Base-by-base conservation (phyloP, 2,797 vertebrate species). In the Emydoidea blandingii region DNA sequence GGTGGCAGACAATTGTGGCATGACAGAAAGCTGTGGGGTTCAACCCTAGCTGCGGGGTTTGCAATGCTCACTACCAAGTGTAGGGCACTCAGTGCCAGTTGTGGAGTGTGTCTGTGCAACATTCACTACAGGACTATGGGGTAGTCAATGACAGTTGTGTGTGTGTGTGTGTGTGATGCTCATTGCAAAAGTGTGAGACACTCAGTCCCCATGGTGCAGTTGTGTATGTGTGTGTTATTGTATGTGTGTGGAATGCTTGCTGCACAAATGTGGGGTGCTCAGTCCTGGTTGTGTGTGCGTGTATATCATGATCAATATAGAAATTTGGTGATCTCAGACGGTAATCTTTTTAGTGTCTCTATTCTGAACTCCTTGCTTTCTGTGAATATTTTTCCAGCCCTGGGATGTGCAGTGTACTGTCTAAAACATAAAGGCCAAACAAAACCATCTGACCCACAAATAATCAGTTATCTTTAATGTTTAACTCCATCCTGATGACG, bases 1-100 rank as follows among this genome's bases (percentile, higher is more conserved):
- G 72, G 25, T 76, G 41, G 74, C 47, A 31, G 27, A 49, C 41
- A 49, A 8, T 27, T 49, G 74, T 49, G 74, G 25, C 74, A 31
- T 8, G 19, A n/a, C 11, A 25, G 25, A 49, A 78, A 14, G 74
- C 7, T 14, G 19, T 54, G 29, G 50, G 44, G n/a, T 57, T 47
- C n/a, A 41, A 23, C 25, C 19, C 11, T 6, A 6, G 47, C 44
- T 50, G 0, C 0, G 1, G 82, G 1, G 12, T 0, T 19, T 23
- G 1, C 6, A 49, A 31, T 49, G 74, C 44, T 74, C 5, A 12
- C 68, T 74, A 41, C 23, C 19, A 41, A 41, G 37, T 23, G 23
- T n/a, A 41, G 10, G 37, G 68, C 68, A 72, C 37, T 72, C 34
- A 23, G 37, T 37, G 68, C 68, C 68, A 74, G 68, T 41, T 74